phyloP scores from a whole-genome alignment of 2,797 vertebrate species.

The Agapornis canus region DNA sequence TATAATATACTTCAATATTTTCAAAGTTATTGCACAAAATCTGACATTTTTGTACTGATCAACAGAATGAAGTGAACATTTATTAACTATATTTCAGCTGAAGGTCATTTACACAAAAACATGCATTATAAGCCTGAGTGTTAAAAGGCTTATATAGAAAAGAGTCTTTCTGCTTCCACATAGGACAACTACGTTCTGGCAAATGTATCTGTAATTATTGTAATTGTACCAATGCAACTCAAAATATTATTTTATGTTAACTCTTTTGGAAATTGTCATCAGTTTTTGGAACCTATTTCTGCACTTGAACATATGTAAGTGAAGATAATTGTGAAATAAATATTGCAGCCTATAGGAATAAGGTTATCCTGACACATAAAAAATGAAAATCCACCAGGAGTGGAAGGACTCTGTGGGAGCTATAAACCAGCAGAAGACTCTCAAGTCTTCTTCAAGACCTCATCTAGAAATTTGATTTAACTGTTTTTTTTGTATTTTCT shows the following conservation, averaged over 20 bases:
- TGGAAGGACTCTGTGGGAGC: background rate
- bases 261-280: background rate
- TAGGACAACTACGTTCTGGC: background rate
- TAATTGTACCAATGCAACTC: background rate
- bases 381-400: background rate
- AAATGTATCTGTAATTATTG: background rate
- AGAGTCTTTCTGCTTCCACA: background rate
- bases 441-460: background rate
- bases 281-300: background rate
- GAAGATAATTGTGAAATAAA: background rate
- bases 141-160: background rate
- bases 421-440: background rate
- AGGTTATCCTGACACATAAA: background rate
- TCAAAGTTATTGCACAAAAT: background rate
- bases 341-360: background rate
- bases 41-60: background rate
- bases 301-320: background rate
- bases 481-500: background rate
- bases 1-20: background rate
- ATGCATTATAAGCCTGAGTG: background rate
- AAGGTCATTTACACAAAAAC: background rate
- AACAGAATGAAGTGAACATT: background rate
- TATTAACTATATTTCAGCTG: background rate
- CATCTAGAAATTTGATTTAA: background rate
- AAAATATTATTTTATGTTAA: background rate